Evolutionary conservation across 2,113 vertebrate species (phyloP), one percentile per base, ranked within the genome.

Genomic region (Merops nubicus): DNA sequence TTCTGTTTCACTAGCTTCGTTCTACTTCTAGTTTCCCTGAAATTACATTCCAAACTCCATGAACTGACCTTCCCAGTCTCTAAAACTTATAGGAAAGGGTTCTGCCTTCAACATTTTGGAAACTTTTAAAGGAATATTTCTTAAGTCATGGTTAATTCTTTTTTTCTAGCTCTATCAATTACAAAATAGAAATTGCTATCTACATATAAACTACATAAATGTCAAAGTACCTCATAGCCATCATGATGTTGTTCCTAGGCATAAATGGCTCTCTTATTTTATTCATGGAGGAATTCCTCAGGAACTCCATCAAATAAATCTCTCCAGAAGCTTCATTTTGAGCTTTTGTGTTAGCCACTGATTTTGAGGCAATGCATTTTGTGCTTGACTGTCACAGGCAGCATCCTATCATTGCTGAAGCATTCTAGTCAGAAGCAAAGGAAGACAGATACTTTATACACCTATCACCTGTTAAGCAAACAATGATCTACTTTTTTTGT

Each of bases 211-310:
- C 13, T 20, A 15, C 20, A 22, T 28, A 92, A 67, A 67, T 11
- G 1, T 22, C 40, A 4, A 59, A 86, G 29, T 12, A 63, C 11
- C 8, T 88, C 34, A 59, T 3, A 34, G 15, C 11, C 51, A 40
- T 43, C 77, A 81, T 0, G 0, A 9, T 22, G 26, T 22, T 80
- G 3, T 65, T 87, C 11, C 11, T 5, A 51, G 29, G 22, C 25
- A 82, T 38, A 87, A 18, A 65, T 4, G 4, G 6, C 8, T 78
- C n/a, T 36, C 31, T 83, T 48, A 33, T 23, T 85, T 72, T 79
- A 73, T 31, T 15, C 3, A 12, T 1, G 5, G 36, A 85, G 40
- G 12, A 85, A 57, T 38, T 73, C 18, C 34, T 63, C 33, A 72
- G 34, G 12, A 88, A 38, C 9, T 60, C 22, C 10, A 42, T 0